Conservation (phyloP, 2,113 vertebrate genomes). For the Malurus alboscapulatus region DNA sequence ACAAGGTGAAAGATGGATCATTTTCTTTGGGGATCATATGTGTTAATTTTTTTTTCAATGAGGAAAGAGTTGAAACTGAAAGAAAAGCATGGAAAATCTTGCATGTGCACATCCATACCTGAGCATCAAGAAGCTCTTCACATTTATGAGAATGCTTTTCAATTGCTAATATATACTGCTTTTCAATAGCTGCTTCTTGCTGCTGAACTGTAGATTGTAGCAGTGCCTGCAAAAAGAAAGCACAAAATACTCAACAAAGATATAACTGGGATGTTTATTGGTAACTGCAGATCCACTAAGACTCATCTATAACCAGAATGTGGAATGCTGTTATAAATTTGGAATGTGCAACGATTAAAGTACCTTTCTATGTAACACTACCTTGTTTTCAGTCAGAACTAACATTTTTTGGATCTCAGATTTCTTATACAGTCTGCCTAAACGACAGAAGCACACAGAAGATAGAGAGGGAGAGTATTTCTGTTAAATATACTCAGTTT, state of each 20-base stretch:
- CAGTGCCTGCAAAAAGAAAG: slow-evolving; percentile 68
- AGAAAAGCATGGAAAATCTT: background rate
- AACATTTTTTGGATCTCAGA: slow-evolving; percentile 34
- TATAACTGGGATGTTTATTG: background rate
- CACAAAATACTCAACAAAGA: background rate
- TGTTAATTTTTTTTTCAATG: background rate
- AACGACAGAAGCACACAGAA: slow-evolving; percentile 51
- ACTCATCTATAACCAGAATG: slow-evolving; percentile 10
- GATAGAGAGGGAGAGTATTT: slow-evolving; percentile 63
- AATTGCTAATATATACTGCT: slow-evolving; percentile 72
- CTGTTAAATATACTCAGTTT: slow-evolving; percentile 59
- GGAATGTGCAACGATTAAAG: slow-evolving; percentile 7
- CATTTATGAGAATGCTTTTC: slow-evolving; percentile 78
- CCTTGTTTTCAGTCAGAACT: slow-evolving; percentile 32
- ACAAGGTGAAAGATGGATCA: background rate
- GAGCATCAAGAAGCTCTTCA: slow-evolving; percentile 75
- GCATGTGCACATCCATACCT: slow-evolving; percentile 63
- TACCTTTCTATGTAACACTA: slow-evolving; percentile 29
- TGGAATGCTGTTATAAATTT: slow-evolving; percentile 3
- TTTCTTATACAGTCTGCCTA: slow-evolving; percentile 43
- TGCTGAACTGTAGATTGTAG: slow-evolving; percentile 75
- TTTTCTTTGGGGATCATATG: background rate
- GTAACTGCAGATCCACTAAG: background rate
- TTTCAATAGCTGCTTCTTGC: slow-evolving; percentile 74
- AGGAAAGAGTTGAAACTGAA: background rate